Evolutionary conservation across 2,113 vertebrate genomes (phyloP).

Genomic region (Turnix velox): DNA sequence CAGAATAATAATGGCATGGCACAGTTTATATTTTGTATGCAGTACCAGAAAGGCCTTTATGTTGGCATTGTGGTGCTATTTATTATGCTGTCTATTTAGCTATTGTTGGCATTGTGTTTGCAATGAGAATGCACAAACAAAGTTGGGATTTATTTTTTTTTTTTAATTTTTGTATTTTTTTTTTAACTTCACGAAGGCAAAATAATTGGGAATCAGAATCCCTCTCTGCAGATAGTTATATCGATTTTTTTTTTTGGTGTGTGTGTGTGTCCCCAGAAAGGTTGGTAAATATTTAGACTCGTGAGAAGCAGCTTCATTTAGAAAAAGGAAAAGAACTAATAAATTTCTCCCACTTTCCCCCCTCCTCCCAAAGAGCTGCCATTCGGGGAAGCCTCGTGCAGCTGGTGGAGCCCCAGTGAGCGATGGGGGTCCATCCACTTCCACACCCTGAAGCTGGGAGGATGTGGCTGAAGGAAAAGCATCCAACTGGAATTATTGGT

Average conservation of each 20-base stretch:
- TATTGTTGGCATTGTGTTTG: constrained; percentile 51
- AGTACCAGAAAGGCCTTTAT: constrained; percentile 60
- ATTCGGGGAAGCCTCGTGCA: neutral
- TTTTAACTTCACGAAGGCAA: neutral
- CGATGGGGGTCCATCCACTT: neutral
- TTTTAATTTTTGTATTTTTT: neutral
- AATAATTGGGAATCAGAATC: constrained; percentile 27
- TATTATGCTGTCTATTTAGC: constrained; percentile 58
- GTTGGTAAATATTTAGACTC: constrained; percentile 42
- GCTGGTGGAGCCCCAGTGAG: neutral
- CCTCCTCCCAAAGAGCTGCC: neutral
- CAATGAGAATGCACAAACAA: constrained; percentile 61
- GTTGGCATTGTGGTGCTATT: constrained; percentile 58
- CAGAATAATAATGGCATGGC: constrained; percentile 73
- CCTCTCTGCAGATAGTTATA: neutral
- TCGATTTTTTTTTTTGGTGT: constrained; percentile 29
- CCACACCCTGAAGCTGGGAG: neutral
- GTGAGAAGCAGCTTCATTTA: neutral
- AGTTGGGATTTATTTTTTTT: constrained; percentile 7
- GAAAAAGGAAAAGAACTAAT: neutral
- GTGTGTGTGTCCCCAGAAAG: neutral
- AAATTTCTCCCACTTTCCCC: neutral
- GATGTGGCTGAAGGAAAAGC: constrained; percentile 1
- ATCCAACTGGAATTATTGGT: constrained; percentile 37
- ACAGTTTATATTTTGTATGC: constrained; percentile 73